A percentile compares a stretch with the other conserved stretches of the same genome.
Evolutionary conservation across 2,888 invertebrate genomes (phyloP).

Genomic region (Pheosia tremula): DNA sequence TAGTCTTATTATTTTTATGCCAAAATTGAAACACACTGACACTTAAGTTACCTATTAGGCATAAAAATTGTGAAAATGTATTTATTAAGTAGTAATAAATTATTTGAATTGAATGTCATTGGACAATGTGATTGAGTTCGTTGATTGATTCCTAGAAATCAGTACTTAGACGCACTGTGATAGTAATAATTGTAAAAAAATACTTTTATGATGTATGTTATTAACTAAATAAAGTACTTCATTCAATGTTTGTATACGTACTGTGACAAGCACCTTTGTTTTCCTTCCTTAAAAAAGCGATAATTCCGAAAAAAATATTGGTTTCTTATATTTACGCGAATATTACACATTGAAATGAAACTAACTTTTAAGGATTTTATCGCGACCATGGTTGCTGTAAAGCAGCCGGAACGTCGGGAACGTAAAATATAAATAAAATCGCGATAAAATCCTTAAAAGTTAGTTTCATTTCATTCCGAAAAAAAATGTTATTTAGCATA

Average conservation of each 20-base stretch:
- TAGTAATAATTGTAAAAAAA: constrained; percentile 50
- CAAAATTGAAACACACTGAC: not conserved
- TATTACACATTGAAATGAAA: too few relatives aligned
- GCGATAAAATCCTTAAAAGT: too few relatives aligned
- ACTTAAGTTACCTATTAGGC: not conserved
- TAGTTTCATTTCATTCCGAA: too few relatives aligned
- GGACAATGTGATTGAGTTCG: constrained; percentile 29
- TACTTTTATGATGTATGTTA: constrained; percentile 25
- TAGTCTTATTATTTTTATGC: not conserved
- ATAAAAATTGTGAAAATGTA: constrained; percentile 3
- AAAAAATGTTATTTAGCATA: too few relatives aligned
- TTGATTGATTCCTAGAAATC: constrained; percentile 23
- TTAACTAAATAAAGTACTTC: not conserved
- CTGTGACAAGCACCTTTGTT: not conserved
- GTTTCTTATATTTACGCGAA: too few relatives aligned
- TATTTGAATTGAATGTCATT: constrained; percentile 20
- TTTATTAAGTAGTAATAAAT: not conserved
- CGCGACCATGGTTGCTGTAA: too few relatives aligned
- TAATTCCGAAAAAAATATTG: too few relatives aligned
- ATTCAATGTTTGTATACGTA: not conserved
- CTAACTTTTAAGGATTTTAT: too few relatives aligned
- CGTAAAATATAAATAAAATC: too few relatives aligned
- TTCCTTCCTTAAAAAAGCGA: too few relatives aligned
- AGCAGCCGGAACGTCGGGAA: too few relatives aligned
- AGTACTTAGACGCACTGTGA: constrained; percentile 68